Percentiles rank a stretch among this genome's conserved stretches.
phyloP scores from a whole-genome alignment of 2,113 vertebrate genomes.

The Motacilla alba region DNA sequence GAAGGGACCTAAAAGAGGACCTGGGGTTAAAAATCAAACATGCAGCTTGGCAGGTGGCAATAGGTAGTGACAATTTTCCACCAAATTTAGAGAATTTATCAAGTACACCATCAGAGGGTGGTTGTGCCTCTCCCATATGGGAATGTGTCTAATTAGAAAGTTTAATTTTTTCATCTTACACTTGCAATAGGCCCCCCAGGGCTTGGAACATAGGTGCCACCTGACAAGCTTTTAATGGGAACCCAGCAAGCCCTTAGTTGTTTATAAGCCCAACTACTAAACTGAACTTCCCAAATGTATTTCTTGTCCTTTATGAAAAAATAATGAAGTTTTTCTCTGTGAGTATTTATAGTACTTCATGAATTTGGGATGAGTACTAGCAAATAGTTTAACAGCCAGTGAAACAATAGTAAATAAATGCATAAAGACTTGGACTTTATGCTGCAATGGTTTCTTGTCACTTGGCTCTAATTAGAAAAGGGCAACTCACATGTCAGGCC shows the following conservation, averaged over 20 bases:
- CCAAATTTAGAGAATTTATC: neutral
- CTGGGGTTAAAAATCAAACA: neutral
- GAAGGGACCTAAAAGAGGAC: neutral
- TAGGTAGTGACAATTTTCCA: neutral
- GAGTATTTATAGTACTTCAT: conserved; percentile 57
- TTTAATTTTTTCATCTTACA: neutral
- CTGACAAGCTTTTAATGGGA: neutral
- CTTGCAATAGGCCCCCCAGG: neutral
- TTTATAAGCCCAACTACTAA: neutral
- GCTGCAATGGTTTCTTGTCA: neutral
- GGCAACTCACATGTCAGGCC: neutral
- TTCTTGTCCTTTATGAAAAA: conserved; percentile 46
- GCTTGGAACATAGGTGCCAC: neutral
- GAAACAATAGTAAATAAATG: conserved; percentile 29
- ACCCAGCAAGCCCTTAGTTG: neutral
- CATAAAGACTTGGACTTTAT: neutral
- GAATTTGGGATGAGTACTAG: conserved; percentile 50
- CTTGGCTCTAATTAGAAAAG: neutral
- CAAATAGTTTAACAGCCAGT: conserved; percentile 21
- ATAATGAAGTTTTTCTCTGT: conserved; percentile 23
- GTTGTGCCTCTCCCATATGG: neutral
- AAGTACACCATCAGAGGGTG: neutral
- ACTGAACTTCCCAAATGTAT: neutral
- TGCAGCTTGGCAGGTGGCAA: neutral
- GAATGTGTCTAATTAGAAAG: neutral